Evolutionary conservation across 2,113 vertebrate genomes (phyloP), one percentile per base, ranked within the genome.

Genomic region (Pachypanchax playfairii): DNA sequence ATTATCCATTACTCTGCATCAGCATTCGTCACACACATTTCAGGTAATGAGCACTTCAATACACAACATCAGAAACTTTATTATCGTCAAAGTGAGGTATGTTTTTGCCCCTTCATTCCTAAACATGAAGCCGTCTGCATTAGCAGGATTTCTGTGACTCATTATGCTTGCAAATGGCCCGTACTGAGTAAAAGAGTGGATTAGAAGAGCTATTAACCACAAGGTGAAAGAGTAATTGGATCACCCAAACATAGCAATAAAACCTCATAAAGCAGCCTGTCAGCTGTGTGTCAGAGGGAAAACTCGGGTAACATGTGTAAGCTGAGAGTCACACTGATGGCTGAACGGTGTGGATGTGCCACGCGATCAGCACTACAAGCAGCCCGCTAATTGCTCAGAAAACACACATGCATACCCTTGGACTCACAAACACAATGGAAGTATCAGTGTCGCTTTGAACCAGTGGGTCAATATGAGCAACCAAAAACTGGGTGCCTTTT

Each of bases 201-300:
- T 70, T 63, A 61, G 64, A 62, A 26, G 75, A 80, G 79, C 67
- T 69, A 61, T 86, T 84, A 85, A 83, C 68, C 77, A 73, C 83
- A 81, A 79, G 73, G 78, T 82, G 65, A 79, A 84, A 75, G 81
- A 85, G 85, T 82, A 90, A 89, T 58, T 68, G 73, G 75, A 88
- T 85, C 68, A 31, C 39, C 70, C 63, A 68, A 81, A 87, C 77
- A 81, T 63, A 31, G 85, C 74, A 72, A 85, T 86, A 88, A 87
- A 88, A 79, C 68, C 79, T 80, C 76, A 84, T 75, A 77, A 55
- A 74, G 77, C 82, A 57, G 64, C 80, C 65, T 83, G 79, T 86
- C 77, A 72, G 74, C 72, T 62, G 75, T 72, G 70, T 78, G 79
- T 78, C 78, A 51, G 69, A 39, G 69, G 47, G 52, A 77, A 83